Evolutionary conservation across 37 sponge, comb jelly and placozoan genomes (phyloP).

Genomic region (Halisarca cf. caerulea): DNA sequence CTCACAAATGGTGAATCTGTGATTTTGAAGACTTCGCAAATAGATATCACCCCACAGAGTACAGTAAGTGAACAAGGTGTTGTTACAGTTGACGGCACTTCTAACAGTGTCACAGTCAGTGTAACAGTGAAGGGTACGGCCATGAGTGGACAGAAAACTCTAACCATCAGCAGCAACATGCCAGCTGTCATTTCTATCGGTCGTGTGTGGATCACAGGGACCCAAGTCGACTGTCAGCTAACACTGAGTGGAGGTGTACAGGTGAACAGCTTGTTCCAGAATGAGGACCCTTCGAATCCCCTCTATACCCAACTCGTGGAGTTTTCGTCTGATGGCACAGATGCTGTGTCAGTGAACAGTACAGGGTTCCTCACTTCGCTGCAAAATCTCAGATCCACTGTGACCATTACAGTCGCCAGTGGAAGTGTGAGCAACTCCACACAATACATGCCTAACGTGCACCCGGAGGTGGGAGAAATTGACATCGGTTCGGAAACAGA

Average conservation of each 20-base stretch:
- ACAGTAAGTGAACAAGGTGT: neutral
- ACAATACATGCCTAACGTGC: constrained; percentile 25
- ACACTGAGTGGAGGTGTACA: constrained; percentile 10
- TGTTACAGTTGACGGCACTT: neutral
- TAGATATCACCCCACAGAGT: neutral
- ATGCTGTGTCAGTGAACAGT: neutral
- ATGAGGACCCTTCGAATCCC: constrained; percentile 1
- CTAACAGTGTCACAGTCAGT: neutral
- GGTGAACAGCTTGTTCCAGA: constrained; percentile 28
- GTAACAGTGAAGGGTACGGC: neutral
- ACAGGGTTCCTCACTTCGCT: constrained; percentile 19
- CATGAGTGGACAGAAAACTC: too few species aligned
- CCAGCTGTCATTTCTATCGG: too few species aligned
- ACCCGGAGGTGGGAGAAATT: constrained; percentile 30
- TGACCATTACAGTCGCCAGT: constrained; percentile 19
- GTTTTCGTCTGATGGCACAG: constrained; percentile 29
- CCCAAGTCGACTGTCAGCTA: constrained; percentile 33
- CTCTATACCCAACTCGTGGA: constrained; percentile 38
- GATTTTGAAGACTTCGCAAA: too few species aligned
- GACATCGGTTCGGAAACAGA: constrained; percentile 41
- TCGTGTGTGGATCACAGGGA: neutral
- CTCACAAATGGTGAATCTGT: constrained; percentile 13
- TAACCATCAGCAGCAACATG: too few species aligned
- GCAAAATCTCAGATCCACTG: neutral
- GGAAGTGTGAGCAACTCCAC: neutral